Evolutionary conservation across 2,888 invertebrate species (phyloP), one percentile per base, ranked within the genome.

Genomic region (Acanthosepion pharaonis): DNA sequence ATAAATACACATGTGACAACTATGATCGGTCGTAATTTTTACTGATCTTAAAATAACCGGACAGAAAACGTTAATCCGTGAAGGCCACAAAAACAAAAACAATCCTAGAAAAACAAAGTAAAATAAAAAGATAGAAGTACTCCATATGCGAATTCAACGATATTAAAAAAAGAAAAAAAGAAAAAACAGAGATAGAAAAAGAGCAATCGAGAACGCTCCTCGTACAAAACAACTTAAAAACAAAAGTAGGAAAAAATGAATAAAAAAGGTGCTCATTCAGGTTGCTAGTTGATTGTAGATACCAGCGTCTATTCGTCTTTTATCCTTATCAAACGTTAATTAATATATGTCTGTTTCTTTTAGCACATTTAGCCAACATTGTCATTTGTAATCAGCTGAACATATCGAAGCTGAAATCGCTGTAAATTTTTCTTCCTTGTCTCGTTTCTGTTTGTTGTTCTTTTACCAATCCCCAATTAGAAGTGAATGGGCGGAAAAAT

Each of bases 401-500:
- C 28, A 93, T 48, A 20, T 18, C 28, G n/a, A n/a, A 25, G n/a
- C 49, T 5, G 53, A 5, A 8, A 92, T 8, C 92, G 42, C 49
- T 53, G n/a, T 25, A 48, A 28, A 49, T 18, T 15, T 53, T 49
- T n/a, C 92, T 28, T 20, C 51, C 5, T 28, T 53, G 23, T 28
- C 28, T 28, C 33, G 78, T 78, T 15, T 59, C 5, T 5, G 23
- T 59, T 23, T 55, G 20, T 59, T 20, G 23, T 59, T 59, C 59
- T 6, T 33, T 5, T 15, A 18, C 78, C n/a, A n/a, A 78, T 78
- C 78, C 78, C 11, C 78, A 78, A 15, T 78, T 78, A 78, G n/a
- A n/a, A 78, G n/a, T n/a, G 33, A 78, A 78, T 33, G 78, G 78
- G 78, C 78, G 78, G 78, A 78, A 78, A 78, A n/a, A 78, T 78